Evolutionary conservation across 2,797 vertebrate genomes (phyloP), one percentile per base, ranked within the genome.

Genomic region (Rhinichthys osculus): DNA sequence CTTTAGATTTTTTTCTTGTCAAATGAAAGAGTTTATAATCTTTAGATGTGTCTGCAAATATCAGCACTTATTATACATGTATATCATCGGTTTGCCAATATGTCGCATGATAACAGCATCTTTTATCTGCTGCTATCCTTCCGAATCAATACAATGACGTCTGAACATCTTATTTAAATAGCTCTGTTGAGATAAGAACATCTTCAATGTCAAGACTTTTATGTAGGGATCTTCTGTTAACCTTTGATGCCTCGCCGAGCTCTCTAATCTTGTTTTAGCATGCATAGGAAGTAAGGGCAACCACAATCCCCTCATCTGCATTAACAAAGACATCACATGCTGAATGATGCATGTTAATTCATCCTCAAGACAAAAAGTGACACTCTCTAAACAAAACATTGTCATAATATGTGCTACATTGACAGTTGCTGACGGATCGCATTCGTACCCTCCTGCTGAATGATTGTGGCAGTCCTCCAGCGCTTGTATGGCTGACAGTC

Each of bases 371-470:
- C 76, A 78, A 71, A 79, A 71, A 85, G 30, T 59, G 35, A 23
- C 59, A 84, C 30, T 67, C 30, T 77, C 33, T 35, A 57, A 78
- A 84, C 23, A 84, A 78, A 74, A 38, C 42, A 66, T 62, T 7
- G 21, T 76, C 21, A 84, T 23, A 71, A 47, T 21, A 64, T 44
- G 23, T 33, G 40, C 19, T 11, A 35, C 66, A 72, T 78, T 42
- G 62, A 44, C 47, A 78, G 23, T 10, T 30, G 33, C 27, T 69
- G 59, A 78, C 6, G 14, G 85, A 74, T 76, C 1, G 1, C 35
- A 76, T 71, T 76, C 97, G 93, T 95, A 98, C 98, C 96, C 98
- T 95, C 83, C 86, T 91, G 85, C 92, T 78, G 90, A 93, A 93
- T 47, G 90, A 86, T 86, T 91, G 90, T 95, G 91, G 5, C 78